Base-by-base conservation (phyloP, 2,797 vertebrate species). In the Toxotes lorentzi region DNA sequence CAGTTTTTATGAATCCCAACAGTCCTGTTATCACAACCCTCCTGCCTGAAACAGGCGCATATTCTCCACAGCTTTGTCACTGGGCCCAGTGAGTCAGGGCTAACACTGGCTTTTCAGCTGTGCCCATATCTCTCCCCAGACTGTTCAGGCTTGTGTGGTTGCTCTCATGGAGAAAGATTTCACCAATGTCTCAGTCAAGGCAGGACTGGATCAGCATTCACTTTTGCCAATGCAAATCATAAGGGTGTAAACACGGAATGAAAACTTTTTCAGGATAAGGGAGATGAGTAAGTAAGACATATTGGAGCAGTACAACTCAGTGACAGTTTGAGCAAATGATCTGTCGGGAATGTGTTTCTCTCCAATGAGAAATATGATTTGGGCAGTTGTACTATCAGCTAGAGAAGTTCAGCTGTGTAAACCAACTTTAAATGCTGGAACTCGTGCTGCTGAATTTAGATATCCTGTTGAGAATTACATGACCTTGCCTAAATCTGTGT, bases 1-100 rank as follows among this genome's bases (percentile, higher is more conserved):
- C 85, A 57, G 56, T 58, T 89, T 93, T 94, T 90, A 94, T 88
- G 57, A 62, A 85, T 93, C 93, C 93, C 92, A 62, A 78, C 87
- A 84, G 92, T 81, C 86, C 70, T 69, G 86, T 93, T 85, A 92
- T 86, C 85, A 78, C 78, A 88, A 69, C 67, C 70, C 73, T 78
- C 9, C 47, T 67, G 81, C 47, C 67, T 73, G 73, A 87, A 88
- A 87, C 64, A 73, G 79, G 59, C 79, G 2, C 74, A 71, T 73
- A 71, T 79, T 79, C 89, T 74, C 79, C 45, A 6, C 71, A 53
- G 72, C 71, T 78, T 79, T 81, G 77, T 89, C 82, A 79, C 59
- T 24, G 30, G 56, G 78, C 76, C 77, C 73, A 76, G 75, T 70
- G 53, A 82, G 69, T 78, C 68, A 75, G 76, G 32, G 57, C 69